These are phyloP conservation scores for Luscinia luscinia DNA, from an alignment of 2,797 vertebrate genomes.

Conservation along the genomic window DNA sequence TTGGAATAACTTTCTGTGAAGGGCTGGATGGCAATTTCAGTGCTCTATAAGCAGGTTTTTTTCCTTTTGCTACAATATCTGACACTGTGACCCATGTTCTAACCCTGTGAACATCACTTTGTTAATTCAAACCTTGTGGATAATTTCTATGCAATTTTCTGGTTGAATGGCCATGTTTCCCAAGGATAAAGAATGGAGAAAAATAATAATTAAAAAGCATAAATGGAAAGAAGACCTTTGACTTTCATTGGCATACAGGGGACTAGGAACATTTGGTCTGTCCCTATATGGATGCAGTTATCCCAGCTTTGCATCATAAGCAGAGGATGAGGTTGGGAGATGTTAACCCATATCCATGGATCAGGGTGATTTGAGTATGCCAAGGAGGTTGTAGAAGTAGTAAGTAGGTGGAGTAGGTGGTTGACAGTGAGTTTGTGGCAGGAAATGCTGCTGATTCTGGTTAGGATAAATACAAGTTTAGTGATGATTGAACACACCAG, in stretches of 20 bases:
- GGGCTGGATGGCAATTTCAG: not conserved
- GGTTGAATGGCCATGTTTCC: not conserved
- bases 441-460: not conserved
- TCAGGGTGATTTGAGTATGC: not conserved
- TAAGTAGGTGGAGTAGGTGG: not conserved
- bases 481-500: not conserved
- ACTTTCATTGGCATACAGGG: not conserved
- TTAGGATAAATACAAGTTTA: not conserved
- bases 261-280: not conserved
- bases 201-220: not conserved
- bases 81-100: not conserved
- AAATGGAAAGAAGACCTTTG: not conserved
- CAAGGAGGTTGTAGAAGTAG: not conserved
- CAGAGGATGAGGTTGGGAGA: not conserved
- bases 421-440: not conserved
- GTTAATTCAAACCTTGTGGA: not conserved
- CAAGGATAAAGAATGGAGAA: not conserved
- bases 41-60: not conserved
- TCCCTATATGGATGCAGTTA: not conserved
- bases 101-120: not conserved
- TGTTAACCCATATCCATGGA: rapidly evolving
- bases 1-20: not conserved
- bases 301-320: not conserved
- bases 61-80: not conserved
- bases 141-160: not conserved